Evolutionary conservation across 2,113 vertebrate species (phyloP), one percentile per base, ranked within the genome.

Genomic region (Pachycephala philippinensis): DNA sequence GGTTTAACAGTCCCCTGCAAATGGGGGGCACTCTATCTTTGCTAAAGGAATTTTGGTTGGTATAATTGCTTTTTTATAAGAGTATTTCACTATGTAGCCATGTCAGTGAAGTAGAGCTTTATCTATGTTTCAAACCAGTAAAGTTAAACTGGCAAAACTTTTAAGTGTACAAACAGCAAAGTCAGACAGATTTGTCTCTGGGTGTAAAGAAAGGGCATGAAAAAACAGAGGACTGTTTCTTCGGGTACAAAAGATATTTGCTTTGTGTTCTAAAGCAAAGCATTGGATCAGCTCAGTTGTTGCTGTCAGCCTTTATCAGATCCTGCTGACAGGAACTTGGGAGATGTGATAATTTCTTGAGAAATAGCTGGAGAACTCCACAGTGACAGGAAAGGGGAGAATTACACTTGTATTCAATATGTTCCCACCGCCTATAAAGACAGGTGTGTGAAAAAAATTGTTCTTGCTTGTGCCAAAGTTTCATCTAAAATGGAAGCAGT

Each of bases 291-390:
- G 21, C 64, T 95, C 63, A 66, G 54, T 39, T 60, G 42, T 50
- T 92, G 50, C 54, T 74, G 63, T 90, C 63, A 94, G 45, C 50
- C 76, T 94, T 77, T 92, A 80, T 88, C 66, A 88, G 79, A 88
- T 77, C 37, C 11, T 82, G 45, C 27, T 84, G 85, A 86, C 45
- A 90, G 50, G 68, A 70, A 50, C 90, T 66, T 84, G 64, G 64
- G 86, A 86, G 28, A 80, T 21, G 60, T 70, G 45, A 57, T n/a
- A 65, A 77, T 70, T 93, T 90, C 60, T 88, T 79, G 35, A 90
- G 50, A 88, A 74, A 70, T 33, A 77, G 21, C 66, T 83, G 54
- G 49, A 84, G 70, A 89, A 24, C 15, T 63, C 44, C 47, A 75
- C 0, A 1, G 74, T 60, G 49, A 89, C 63, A 54, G 68, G n/a